Conservation (phyloP, 64 coral and sea anemone genomes). For the Acropora tenuis region DNA sequence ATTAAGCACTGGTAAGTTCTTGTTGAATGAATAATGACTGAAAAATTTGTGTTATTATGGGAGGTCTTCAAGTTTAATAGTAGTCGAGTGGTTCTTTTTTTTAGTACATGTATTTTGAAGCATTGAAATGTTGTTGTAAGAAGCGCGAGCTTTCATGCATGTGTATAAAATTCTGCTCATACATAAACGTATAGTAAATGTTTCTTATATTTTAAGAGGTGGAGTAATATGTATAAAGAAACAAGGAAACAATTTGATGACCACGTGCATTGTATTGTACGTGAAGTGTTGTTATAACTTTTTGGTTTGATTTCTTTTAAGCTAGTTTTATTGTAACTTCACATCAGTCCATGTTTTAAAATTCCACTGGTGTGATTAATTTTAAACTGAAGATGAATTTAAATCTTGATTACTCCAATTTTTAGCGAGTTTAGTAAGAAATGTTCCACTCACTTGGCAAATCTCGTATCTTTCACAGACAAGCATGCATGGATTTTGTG, state of each 20-base stretch:
- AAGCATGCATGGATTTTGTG: background rate
- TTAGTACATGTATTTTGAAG: background rate
- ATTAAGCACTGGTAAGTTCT: constrained; percentile 46
- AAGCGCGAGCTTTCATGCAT: background rate
- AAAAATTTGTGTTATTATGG: background rate
- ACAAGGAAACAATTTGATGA: background rate
- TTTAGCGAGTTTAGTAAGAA: background rate
- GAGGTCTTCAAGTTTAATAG: constrained; percentile 9
- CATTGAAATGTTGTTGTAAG: background rate
- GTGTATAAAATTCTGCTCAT: background rate
- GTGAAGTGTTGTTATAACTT: background rate
- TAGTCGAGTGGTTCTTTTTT: background rate
- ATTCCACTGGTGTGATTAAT: background rate
- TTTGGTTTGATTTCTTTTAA: background rate
- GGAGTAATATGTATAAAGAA: background rate
- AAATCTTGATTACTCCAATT: background rate
- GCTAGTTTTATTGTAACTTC: background rate
- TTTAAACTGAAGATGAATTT: background rate
- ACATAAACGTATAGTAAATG: background rate
- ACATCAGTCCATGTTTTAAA: background rate
- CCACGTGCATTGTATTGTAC: background rate
- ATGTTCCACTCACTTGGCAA: background rate
- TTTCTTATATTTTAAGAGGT: background rate
- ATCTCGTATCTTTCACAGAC: background rate
- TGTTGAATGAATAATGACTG: background rate